These are phyloP conservation scores for Nesogale talazaci DNA, from an alignment of 2,113 vertebrate genomes.

Conservation along the genomic window DNA sequence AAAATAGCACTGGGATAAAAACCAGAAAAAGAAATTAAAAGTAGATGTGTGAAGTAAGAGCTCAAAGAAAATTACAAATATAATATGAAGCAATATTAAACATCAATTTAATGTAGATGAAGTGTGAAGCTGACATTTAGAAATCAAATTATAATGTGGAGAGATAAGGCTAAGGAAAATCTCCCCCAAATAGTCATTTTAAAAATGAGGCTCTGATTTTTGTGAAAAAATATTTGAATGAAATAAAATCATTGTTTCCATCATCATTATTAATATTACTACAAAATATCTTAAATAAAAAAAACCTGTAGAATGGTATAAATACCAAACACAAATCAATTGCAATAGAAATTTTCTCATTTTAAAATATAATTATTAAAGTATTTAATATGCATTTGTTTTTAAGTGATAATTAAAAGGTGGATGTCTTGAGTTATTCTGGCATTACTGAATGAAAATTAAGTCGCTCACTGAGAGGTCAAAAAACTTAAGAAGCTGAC, in stretches of 20 bases:
- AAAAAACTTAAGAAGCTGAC: not conserved
- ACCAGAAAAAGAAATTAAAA: too few relatives aligned
- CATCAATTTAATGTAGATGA: not conserved
- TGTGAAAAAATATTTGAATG: not conserved
- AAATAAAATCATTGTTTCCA: not conserved
- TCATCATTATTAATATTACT: not conserved
- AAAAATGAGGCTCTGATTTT: not conserved
- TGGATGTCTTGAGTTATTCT: not conserved
- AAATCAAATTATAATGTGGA: not conserved
- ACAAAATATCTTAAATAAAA: not conserved
- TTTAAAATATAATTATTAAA: too few relatives aligned
- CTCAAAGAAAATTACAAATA: too few relatives aligned
- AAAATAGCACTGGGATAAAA: too few relatives aligned
- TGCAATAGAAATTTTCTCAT: not conserved
- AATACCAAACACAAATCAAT: too few relatives aligned
- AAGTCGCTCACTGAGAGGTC: too few relatives aligned
- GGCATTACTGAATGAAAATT: not conserved
- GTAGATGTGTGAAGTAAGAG: too few relatives aligned
- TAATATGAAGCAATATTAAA: not conserved
- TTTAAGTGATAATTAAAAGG: not conserved
- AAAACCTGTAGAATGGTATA: too few relatives aligned
- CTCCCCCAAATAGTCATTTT: not conserved
- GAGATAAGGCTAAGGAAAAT: not conserved
- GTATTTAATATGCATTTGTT: too few relatives aligned
- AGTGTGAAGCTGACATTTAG: not conserved